A percentile compares a stretch with the other conserved stretches of the same genome.
These are phyloP conservation scores for Drosophila santomea DNA, from an alignment of 1,140 invertebrate genomes.

Conservation along the genomic window DNA sequence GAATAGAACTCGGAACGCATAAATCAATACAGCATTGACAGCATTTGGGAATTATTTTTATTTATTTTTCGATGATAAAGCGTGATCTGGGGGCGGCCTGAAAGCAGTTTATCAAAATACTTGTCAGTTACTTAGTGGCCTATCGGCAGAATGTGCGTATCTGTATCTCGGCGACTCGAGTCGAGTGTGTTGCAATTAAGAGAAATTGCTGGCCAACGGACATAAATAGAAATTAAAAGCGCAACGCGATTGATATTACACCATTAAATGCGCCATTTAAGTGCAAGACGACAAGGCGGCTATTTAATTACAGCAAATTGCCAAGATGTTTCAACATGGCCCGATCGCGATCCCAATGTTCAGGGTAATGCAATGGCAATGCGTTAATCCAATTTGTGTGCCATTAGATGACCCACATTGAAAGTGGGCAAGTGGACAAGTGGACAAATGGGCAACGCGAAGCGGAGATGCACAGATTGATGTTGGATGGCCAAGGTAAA, in stretches of 20 bases:
- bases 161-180: conserved; percentile 11
- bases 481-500: conserved; percentile 41
- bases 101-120: conserved; percentile 71
- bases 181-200: conserved; percentile 64
- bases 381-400: conserved; percentile 80
- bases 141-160: conserved; percentile 22
- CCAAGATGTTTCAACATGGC: conserved; percentile 57
- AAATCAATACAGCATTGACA: conserved; percentile 75
- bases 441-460: conserved; percentile 35
- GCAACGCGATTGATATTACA: conserved; percentile 77
- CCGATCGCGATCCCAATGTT: conserved; percentile 14
- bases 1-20: conserved; percentile 57
- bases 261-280: conserved; percentile 81
- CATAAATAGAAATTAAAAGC: conserved; percentile 83
- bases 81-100: conserved; percentile 60
- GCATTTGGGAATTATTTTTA: conserved; percentile 19
- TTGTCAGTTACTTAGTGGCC: conserved; percentile 62
- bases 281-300: conserved; percentile 63
- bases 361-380: conserved; percentile 35
- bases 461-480: conserved; percentile 28
- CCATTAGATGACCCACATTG: conserved; percentile 75
- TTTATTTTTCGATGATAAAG: conserved; percentile 66
- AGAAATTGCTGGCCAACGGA: conserved; percentile 72
- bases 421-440: conserved; percentile 24
- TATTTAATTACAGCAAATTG: conserved; percentile 81